Evolutionary conservation across 1,140 invertebrate genomes (phyloP).

Genomic region (Drosophila busckii): DNA sequence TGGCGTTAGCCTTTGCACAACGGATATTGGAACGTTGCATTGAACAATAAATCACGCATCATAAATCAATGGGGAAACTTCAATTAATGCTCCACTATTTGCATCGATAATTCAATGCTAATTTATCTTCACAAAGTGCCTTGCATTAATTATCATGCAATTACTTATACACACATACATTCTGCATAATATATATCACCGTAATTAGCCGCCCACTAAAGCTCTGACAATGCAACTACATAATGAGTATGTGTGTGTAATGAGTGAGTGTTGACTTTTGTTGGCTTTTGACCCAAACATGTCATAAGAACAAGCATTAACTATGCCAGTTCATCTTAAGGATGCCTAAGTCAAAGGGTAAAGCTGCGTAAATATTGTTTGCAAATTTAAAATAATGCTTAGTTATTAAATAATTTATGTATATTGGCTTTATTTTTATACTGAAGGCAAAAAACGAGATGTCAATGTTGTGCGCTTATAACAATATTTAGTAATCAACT

Average conservation of each 20-base stretch:
- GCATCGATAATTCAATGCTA: slow-evolving; percentile 72
- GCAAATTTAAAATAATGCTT: too few relatives aligned
- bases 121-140: slow-evolving; percentile 57
- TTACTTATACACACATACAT: slow-evolving; percentile 49
- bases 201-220: slow-evolving; percentile 43
- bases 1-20: slow-evolving; percentile 8
- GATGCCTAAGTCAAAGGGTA: too few relatives aligned
- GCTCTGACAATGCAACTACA: not conserved
- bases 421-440: too few relatives aligned
- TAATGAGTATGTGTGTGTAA: slow-evolving; percentile 1
- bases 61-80: slow-evolving; percentile 69
- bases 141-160: slow-evolving; percentile 73
- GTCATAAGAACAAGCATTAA: too few relatives aligned
- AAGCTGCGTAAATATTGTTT: too few relatives aligned
- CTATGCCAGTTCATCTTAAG: too few relatives aligned
- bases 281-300: too few relatives aligned
- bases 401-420: too few relatives aligned
- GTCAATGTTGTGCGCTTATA: too few relatives aligned
- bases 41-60: slow-evolving; percentile 53
- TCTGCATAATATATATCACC: slow-evolving; percentile 23
- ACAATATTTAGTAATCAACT: too few relatives aligned
- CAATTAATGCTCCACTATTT: slow-evolving; percentile 70
- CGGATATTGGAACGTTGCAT: slow-evolving; percentile 56
- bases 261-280: slow-evolving; percentile 13
- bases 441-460: too few relatives aligned